Percentiles rank a stretch among this genome's conserved stretches.
phyloP scores from a whole-genome alignment of 1,140 invertebrate species.

The Brachionus calyciflorus region DNA sequence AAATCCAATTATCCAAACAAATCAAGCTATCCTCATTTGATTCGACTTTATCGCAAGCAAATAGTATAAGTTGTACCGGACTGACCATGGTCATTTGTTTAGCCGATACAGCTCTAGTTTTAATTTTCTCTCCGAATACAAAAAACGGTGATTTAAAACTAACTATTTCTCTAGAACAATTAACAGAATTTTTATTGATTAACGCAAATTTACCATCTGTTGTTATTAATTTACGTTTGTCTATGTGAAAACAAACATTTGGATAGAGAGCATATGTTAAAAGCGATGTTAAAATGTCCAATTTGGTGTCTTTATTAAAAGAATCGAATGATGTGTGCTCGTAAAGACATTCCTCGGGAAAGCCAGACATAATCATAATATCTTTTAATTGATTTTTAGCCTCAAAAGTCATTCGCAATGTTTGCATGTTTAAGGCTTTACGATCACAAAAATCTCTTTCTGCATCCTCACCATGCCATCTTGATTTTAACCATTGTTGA shows the following conservation, averaged over 20 bases:
- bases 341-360: neutral
- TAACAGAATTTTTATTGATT: conserved; percentile 93
- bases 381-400: conserved; percentile 68
- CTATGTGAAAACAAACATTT: conserved; percentile 91
- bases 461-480: neutral
- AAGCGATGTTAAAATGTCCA: conserved; percentile 67
- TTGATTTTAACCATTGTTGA: conserved; percentile 68
- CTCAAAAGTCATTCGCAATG: conserved; percentile 82
- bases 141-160: conserved; percentile 92
- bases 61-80: conserved; percentile 85
- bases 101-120: conserved; percentile 89
- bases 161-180: conserved; percentile 69
- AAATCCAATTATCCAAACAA: conserved; percentile 16
- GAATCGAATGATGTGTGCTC: neutral
- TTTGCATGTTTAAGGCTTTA: conserved; percentile 81
- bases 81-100: conserved; percentile 96
- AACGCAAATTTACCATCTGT: conserved; percentile 88
- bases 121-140: conserved; percentile 95
- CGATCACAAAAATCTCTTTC: conserved; percentile 83
- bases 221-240: conserved; percentile 89
- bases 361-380: neutral
- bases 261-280: conserved; percentile 88
- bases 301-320: neutral
- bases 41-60: conserved; percentile 65
- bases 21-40: neutral